Evolutionary conservation across 2,113 vertebrate genomes (phyloP).

Genomic region (Ornithorhynchus anatinus): DNA sequence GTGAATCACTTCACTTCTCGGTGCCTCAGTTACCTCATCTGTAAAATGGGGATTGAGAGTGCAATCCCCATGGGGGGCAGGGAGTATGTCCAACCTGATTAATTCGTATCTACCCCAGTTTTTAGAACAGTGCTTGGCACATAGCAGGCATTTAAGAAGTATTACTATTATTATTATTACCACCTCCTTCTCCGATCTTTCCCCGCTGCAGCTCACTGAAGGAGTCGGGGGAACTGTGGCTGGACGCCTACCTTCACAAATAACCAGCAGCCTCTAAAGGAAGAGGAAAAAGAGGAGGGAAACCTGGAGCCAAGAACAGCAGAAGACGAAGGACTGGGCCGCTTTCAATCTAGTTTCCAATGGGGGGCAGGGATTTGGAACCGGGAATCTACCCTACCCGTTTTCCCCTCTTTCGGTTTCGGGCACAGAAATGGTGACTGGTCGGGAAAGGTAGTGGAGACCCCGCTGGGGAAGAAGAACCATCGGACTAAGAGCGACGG

Average conservation of each 20-base stretch:
- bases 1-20: no score
- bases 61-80: no score
- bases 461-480: neutral
- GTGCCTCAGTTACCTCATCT: no score
- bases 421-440: neutral
- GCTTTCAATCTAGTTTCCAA: neutral
- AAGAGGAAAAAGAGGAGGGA: neutral
- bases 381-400: neutral
- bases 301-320: neutral
- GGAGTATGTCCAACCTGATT: no score
- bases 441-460: no score
- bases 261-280: conserved; percentile 41
- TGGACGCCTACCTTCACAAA: conserved; percentile 80
- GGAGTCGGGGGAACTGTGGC: conserved; percentile 82
- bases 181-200: neutral
- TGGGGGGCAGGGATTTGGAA: neutral
- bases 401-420: neutral
- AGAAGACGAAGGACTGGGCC: neutral
- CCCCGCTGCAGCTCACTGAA: conserved; percentile 75
- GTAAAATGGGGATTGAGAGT: no score
- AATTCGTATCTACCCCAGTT: no score
- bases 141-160: no score
- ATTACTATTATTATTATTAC: no score
- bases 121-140: no score
- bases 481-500: neutral